These are phyloP conservation scores for Alentia gelatinosa DNA, from an alignment of 2,888 invertebrate species.

Conservation along the genomic window DNA sequence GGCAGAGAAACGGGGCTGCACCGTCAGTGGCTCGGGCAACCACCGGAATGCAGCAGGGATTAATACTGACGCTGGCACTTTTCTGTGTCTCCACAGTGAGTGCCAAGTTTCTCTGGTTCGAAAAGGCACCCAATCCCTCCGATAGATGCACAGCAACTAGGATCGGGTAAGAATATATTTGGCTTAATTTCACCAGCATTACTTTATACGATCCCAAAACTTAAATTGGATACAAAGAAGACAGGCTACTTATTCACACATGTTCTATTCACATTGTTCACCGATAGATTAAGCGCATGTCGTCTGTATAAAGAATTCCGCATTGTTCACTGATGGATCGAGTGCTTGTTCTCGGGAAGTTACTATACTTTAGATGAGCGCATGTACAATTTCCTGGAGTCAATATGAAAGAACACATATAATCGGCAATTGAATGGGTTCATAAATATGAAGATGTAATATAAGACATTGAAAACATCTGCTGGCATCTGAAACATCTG, in stretches of 20 bases:
- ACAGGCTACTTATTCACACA: neutral
- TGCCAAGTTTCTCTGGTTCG: slow-evolving; percentile 26
- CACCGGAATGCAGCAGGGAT: neutral
- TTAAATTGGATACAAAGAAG: neutral
- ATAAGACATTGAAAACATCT: too few relatives aligned
- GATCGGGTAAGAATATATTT: neutral
- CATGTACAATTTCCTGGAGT: too few relatives aligned
- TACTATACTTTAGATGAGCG: too few relatives aligned
- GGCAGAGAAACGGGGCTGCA: too few relatives aligned
- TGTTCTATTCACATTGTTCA: neutral
- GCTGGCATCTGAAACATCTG: too few relatives aligned
- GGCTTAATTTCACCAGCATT: neutral
- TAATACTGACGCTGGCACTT: neutral
- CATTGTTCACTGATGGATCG: neutral
- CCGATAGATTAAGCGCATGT: neutral
- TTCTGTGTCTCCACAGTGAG: neutral
- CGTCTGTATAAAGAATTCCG: neutral
- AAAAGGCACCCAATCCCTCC: slow-evolving; percentile 10
- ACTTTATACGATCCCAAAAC: neutral
- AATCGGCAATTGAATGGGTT: too few relatives aligned
- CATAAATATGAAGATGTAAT: too few relatives aligned
- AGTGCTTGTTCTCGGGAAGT: neutral
- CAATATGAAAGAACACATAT: too few relatives aligned
- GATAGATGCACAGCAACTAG: neutral
- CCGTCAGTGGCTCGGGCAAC: too few relatives aligned